Base-by-base conservation (phyloP, 2,888 invertebrate genomes). In the Itoplectis maculator region DNA sequence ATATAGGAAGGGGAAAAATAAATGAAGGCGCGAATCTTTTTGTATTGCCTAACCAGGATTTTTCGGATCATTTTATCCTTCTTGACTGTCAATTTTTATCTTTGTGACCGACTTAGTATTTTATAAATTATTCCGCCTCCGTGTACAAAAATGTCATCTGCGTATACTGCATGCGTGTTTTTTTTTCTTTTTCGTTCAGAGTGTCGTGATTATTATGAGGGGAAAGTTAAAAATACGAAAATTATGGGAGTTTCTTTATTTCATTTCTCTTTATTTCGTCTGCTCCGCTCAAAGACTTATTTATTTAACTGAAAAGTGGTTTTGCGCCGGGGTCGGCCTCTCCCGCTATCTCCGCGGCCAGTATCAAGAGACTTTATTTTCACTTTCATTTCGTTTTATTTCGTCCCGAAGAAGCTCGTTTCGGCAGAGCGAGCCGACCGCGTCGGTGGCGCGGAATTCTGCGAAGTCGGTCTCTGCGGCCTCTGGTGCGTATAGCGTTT, bases 261-360 rank as follows among this genome's bases (percentile, higher is more conserved):
- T 73, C 81, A 54, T 78, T 68, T 69, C 61, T 42, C 13, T 47
- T 59, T 76, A 70, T 68, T 75, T 77, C 68, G 66, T 70, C 20
- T 56, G 61, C 63, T 63, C 54, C 72, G 47, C 72, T 76, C 82
- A 79, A 69, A 82, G 79, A 63, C 76, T 79, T 82, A 82, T 82
- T 82, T 79, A 82, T 76, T 82, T 82, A 82, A 79, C 79, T 35
- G 63, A 76, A 79, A 76, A 82, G 76, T 82, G 82, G 75, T 82
- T 82, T 79, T n/a, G n/a, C 79, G 72, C 82, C 54, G 63, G 76
- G 47, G 79, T 66, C 68, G 29, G 29, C 54, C 37, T n/a, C 74
- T 56, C n/a, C 29, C n/a, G 47, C 37, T 29, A 29, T 49, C 49
- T 75, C 59, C 23, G 40, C 9, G 61, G 54, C 54, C 72, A 59